These are phyloP conservation scores for Trinorchestia longiramus DNA, from an alignment of 1,140 invertebrate genomes.

Conservation along the genomic window DNA sequence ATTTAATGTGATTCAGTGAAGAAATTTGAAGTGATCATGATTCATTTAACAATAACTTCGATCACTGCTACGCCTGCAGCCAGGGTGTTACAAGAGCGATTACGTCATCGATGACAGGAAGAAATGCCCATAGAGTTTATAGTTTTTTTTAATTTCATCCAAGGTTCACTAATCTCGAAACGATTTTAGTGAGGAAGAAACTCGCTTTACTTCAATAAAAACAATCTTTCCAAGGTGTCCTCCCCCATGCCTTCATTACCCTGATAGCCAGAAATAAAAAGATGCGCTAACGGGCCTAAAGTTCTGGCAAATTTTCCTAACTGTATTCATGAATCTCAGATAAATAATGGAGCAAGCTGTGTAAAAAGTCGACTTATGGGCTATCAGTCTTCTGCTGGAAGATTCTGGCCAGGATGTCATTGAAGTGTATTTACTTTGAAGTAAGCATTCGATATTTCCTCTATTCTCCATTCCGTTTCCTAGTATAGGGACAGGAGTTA, in stretches of 20 bases:
- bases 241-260: constrained; percentile 3
- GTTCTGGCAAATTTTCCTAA: background rate
- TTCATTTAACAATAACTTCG: background rate
- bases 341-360: background rate
- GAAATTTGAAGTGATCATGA: background rate
- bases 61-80: background rate
- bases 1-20: too few relatives aligned
- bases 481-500: too few relatives aligned
- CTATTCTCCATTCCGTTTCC: background rate
- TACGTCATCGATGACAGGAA: background rate
- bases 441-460: background rate
- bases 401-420: background rate
- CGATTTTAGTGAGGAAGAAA: background rate
- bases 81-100: too few relatives aligned
- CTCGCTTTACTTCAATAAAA: background rate
- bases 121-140: background rate
- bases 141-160: background rate
- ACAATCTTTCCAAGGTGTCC: background rate
- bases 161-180: background rate
- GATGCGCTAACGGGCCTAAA: background rate
- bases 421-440: background rate
- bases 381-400: background rate
- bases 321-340: constrained; percentile 35
- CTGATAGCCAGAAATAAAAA: constrained; percentile 16
- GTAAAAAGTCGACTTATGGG: background rate